Evolutionary conservation across 2,888 invertebrate genomes (phyloP).

Genomic region (Pristionchus fissidentatus): DNA sequence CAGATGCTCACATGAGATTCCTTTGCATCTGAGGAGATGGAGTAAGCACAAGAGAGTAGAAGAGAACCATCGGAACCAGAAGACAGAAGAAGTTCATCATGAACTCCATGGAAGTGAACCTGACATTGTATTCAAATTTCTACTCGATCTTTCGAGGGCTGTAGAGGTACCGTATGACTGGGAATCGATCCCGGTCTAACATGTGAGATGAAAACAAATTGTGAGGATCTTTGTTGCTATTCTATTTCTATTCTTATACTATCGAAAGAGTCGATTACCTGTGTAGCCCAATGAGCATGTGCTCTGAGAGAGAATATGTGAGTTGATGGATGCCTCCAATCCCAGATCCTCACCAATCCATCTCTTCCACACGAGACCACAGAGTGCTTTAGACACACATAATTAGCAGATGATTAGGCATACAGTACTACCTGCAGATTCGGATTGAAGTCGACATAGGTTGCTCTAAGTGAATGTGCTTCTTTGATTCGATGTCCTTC

Average conservation of each 20-base stretch:
- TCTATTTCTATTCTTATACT: too few species aligned
- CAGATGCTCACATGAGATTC: background rate
- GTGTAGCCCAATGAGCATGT: constrained; percentile 79
- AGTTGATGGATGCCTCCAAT: constrained; percentile 83
- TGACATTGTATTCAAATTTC: constrained; percentile 28
- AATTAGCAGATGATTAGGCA: constrained; percentile 24
- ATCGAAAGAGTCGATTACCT: constrained; percentile 58
- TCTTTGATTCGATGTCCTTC: constrained; percentile 88
- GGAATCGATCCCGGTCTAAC: too few species aligned
- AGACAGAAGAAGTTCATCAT: constrained; percentile 93
- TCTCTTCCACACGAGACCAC: constrained; percentile 95
- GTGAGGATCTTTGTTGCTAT: too few species aligned
- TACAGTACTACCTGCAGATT: constrained; percentile 80
- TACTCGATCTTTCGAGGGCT: background rate
- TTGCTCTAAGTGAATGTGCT: constrained; percentile 88
- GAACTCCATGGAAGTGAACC: constrained; percentile 94
- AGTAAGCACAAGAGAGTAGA: constrained; percentile 81
- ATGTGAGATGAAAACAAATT: too few species aligned
- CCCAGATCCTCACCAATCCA: constrained; percentile 95
- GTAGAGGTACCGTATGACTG: too few species aligned
- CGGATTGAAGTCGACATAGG: constrained; percentile 96
- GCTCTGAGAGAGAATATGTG: constrained; percentile 83
- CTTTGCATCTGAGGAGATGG: constrained; percentile 54
- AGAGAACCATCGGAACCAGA: constrained; percentile 92
- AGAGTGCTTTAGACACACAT: constrained; percentile 52